phyloP scores from a whole-genome alignment of 2,113 vertebrate genomes.

The Colossoma macropomum region DNA sequence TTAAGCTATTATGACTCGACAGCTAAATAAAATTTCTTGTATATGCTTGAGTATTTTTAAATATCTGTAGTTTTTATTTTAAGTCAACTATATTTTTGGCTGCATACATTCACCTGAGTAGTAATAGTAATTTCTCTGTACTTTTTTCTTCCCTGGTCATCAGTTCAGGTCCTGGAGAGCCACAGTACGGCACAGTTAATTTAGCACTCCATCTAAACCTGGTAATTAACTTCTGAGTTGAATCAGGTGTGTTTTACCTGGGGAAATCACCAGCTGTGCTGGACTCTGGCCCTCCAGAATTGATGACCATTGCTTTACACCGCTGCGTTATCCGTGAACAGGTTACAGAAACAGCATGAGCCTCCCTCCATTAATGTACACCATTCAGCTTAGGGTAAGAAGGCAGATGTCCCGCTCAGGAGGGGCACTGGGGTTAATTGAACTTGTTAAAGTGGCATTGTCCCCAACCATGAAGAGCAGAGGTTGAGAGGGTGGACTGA shows the following conservation, averaged over 20 bases:
- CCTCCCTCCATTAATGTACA: constrained; percentile 16
- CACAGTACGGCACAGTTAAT: background rate
- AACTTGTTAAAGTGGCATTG: constrained; percentile 39
- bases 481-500: constrained; percentile 25
- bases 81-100: too few species aligned
- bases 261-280: background rate
- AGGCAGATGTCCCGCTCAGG: constrained; percentile 26
- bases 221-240: background rate
- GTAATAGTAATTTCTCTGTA: too few species aligned
- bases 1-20: too few species aligned
- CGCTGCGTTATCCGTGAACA: background rate
- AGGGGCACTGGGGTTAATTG: constrained; percentile 54
- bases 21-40: too few species aligned
- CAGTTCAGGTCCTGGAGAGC: too few species aligned
- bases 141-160: too few species aligned
- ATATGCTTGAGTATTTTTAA: too few species aligned
- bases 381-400: constrained; percentile 36
- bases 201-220: background rate
- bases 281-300: background rate
- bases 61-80: too few species aligned
- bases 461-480: constrained; percentile 20
- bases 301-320: background rate
- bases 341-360: constrained; percentile 10
- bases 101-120: too few species aligned
- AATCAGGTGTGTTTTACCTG: background rate